Base-by-base conservation (phyloP, 2,888 invertebrate genomes). In the Caprella mutica region DNA sequence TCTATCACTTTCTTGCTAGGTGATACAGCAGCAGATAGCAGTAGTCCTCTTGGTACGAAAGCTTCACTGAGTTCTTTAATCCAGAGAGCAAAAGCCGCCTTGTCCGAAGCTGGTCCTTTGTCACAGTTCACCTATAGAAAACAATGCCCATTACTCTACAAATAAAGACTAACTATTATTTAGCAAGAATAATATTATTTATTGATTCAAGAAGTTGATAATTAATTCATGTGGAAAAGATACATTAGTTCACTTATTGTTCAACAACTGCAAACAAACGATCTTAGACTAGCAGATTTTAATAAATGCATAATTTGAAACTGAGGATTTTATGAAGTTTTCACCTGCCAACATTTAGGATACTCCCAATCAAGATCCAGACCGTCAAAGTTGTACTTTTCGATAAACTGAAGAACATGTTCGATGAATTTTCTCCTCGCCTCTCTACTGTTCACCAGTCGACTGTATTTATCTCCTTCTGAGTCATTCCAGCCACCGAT, bases 281-380 rank as follows among this genome's bases (percentile, higher is more conserved):
- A n/a, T n/a, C n/a, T n/a, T n/a, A n/a, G n/a, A n/a, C n/a, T n/a
- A n/a, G n/a, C n/a, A n/a, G n/a, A n/a, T n/a, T n/a, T n/a, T n/a
- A n/a, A n/a, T n/a, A n/a, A n/a, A n/a, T n/a, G n/a, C n/a, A n/a
- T n/a, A n/a, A n/a, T n/a, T n/a, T n/a, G n/a, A n/a, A n/a, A n/a
- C n/a, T n/a, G n/a, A n/a, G n/a, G n/a, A n/a, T n/a, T n/a, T n/a
- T n/a, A n/a, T n/a, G n/a, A n/a, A n/a, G n/a, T n/a, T n/a, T 66
- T 65, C 69, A 84, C 84, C 76, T 85, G 84, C 80, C 83, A 84
- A 69, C 86, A 91, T 65, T 84, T 86, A 5, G 88, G 88, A 72
- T 87, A 93, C 70, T 88, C 87, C 88, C 87, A 89, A 68, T 92
- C 91, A 24, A 94, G 76, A 70, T 89, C 88, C 23, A 88, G 73